Conservation (phyloP, 2,113 vertebrate species). For the Leptodactylus fuscus region DNA sequence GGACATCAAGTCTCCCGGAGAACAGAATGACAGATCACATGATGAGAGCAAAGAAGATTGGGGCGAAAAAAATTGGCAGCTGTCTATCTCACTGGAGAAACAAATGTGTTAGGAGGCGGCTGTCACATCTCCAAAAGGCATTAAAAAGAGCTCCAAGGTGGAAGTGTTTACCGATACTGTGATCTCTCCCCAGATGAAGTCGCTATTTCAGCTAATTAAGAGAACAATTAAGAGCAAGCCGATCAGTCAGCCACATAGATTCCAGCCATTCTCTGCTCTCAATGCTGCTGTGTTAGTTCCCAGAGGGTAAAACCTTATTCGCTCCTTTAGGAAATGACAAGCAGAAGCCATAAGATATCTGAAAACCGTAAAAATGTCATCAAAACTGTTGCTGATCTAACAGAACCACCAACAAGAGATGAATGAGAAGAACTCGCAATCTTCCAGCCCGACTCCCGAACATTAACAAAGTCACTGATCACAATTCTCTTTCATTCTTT, state of each 20-base stretch:
- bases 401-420: constrained; percentile 78
- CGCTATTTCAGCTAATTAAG: constrained; percentile 96
- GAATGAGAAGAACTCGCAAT: constrained; percentile 72
- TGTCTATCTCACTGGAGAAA: constrained; percentile 74
- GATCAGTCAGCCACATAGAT: constrained; percentile 86
- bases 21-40: constrained; percentile 69
- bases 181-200: constrained; percentile 89
- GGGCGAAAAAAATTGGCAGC: constrained; percentile 77
- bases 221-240: constrained; percentile 94
- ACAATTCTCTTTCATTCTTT: neutral
- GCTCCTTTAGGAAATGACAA: constrained; percentile 87
- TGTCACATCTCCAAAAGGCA: constrained; percentile 82
- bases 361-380: constrained; percentile 86
- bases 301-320: constrained; percentile 78
- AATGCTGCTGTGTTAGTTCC: constrained; percentile 74
- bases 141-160: constrained; percentile 80
- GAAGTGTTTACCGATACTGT: constrained; percentile 82
- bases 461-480: constrained; percentile 14
- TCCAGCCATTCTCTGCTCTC: constrained; percentile 77
- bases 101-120: constrained; percentile 72
- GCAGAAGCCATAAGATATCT: constrained; percentile 86
- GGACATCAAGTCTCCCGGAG: constrained; percentile 66
- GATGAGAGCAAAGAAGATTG: constrained; percentile 67
- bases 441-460: neutral
- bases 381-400: constrained; percentile 77